phyloP scores from a whole-genome alignment of 2,888 invertebrate species.

The Petrophora chlorosata region DNA sequence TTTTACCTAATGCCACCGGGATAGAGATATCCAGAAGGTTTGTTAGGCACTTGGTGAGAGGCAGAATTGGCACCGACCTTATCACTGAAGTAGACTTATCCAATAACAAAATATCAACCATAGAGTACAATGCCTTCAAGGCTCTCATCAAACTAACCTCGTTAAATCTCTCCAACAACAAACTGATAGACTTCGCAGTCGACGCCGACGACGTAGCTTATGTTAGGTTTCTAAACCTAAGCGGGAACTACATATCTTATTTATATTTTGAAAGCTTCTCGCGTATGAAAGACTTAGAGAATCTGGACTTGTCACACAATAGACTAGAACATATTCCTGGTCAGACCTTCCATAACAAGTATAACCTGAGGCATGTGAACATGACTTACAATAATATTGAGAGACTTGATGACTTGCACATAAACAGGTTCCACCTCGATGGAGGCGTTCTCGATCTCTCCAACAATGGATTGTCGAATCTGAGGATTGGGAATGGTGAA shows the following conservation, averaged over 20 bases:
- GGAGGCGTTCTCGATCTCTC: slow-evolving; percentile 71
- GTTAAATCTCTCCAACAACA: slow-evolving; percentile 66
- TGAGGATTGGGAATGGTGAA: slow-evolving; percentile 58
- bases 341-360: slow-evolving; percentile 53
- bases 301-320: slow-evolving; percentile 71
- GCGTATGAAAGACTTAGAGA: slow-evolving; percentile 62
- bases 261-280: slow-evolving; percentile 62
- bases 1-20: slow-evolving; percentile 58
- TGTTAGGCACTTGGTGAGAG: slow-evolving; percentile 41
- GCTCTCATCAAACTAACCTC: slow-evolving; percentile 54
- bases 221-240: slow-evolving; percentile 65
- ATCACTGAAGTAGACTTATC: slow-evolving; percentile 68
- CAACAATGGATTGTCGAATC: slow-evolving; percentile 57
- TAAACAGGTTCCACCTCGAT: slow-evolving; percentile 60
- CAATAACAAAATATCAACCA: slow-evolving; percentile 56
- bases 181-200: slow-evolving; percentile 55
- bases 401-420: slow-evolving; percentile 51
- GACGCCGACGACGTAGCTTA: slow-evolving; percentile 56
- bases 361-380: slow-evolving; percentile 61
- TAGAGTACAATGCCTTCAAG: slow-evolving; percentile 68
- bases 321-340: slow-evolving; percentile 58
- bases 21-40: slow-evolving; percentile 46
- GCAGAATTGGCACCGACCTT: slow-evolving; percentile 42
- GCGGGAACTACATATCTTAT: slow-evolving; percentile 55
- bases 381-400: slow-evolving; percentile 62